Evolutionary conservation across 2,888 invertebrate species (phyloP).

Genomic region (Cheilosia vulpina): DNA sequence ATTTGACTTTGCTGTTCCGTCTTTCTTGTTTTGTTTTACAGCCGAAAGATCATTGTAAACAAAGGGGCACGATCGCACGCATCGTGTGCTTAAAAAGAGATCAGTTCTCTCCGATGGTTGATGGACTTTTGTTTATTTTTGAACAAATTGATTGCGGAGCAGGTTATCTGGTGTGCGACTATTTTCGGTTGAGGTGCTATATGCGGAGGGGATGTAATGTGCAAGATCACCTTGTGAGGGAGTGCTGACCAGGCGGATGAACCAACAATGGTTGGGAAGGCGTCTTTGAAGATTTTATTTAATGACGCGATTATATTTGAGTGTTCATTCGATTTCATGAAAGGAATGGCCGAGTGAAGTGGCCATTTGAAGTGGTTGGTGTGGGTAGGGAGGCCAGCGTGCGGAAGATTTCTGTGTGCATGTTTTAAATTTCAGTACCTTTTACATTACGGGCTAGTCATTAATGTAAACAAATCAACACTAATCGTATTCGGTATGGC

Average conservation of each 20-base stretch:
- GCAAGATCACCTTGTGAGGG: conserved; percentile 43
- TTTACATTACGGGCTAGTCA: not conserved
- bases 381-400: not conserved
- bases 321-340: not conserved
- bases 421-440: not conserved
- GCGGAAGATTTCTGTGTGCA: not conserved
- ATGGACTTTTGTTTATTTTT: conserved; percentile 53
- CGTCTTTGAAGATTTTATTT: conserved; percentile 3
- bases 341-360: not conserved
- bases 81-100: conserved; percentile 44
- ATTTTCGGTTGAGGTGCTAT: conserved; percentile 43
- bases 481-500: too few species aligned
- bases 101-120: conserved; percentile 13
- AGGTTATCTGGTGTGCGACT: conserved; percentile 20
- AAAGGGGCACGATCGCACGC: conserved; percentile 59
- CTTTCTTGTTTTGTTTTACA: conserved; percentile 35
- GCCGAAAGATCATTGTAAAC: conserved; percentile 51
- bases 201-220: not conserved
- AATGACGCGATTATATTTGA: not conserved
- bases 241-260: conserved; percentile 32
- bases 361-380: not conserved
- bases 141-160: conserved; percentile 43
- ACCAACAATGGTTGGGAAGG: conserved; percentile 34
- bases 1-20: conserved; percentile 25
- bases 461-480: not conserved